phyloP scores from a whole-genome alignment of 2,888 invertebrate genomes.

The Tenodera sinensis region DNA sequence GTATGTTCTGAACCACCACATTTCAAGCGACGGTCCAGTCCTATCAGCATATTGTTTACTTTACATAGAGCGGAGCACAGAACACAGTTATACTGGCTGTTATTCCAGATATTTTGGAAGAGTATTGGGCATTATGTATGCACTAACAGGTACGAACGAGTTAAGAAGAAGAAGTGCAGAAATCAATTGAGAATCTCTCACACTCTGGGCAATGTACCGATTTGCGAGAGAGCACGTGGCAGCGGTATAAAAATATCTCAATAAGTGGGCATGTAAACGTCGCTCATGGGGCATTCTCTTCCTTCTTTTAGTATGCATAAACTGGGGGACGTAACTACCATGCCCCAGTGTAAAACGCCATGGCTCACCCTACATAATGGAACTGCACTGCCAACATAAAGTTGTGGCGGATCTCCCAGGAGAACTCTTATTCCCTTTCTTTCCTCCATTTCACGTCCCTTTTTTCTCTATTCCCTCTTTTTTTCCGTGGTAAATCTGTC shows the following conservation, averaged over 20 bases:
- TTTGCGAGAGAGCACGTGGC: neutral
- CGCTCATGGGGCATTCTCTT: neutral
- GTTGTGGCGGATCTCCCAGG: neutral
- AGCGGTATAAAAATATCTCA: neutral
- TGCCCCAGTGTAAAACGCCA: constrained; percentile 6
- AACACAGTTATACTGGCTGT: no score
- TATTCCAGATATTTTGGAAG: no score
- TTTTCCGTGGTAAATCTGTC: neutral
- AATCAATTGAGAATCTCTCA: neutral
- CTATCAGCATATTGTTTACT: no score
- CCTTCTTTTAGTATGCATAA: constrained; percentile 15
- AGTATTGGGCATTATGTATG: no score
- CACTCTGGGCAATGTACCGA: neutral
- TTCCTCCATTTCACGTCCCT: neutral
- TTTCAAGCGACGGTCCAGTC: no score
- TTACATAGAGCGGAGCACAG: no score
- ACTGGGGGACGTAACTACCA: constrained; percentile 1
- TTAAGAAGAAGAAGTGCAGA: neutral
- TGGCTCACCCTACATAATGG: constrained; percentile 11
- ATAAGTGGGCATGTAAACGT: neutral
- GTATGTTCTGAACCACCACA: no score
- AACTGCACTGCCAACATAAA: constrained; percentile 1
- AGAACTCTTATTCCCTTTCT: constrained; percentile 3
- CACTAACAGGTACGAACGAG: no score
- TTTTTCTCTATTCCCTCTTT: neutral